Base-by-base conservation (phyloP, 2,797 vertebrate species). In the Periophthalmus magnuspinnatus region DNA sequence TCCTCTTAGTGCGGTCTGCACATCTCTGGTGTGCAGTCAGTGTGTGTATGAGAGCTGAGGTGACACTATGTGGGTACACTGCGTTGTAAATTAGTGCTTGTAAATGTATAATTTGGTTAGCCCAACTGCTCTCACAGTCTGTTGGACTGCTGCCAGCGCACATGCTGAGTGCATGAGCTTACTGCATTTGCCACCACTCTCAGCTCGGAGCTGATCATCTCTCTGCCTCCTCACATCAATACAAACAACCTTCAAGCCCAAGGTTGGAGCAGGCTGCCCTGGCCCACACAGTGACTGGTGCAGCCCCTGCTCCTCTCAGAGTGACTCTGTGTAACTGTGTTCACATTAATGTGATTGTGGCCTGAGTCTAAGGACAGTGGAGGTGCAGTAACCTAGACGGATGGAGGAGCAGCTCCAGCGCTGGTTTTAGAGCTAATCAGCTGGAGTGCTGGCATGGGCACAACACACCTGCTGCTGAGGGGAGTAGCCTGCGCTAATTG, bases 61-160 rank as follows among this genome's bases (percentile, higher is more conserved):
- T 88, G 86, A 81, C 83, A 84, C 79, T 83, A 75, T 86, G 86
- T 89, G 86, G 86, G 79, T 83, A 85, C 80, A 84, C 72, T 79
- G 80, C 82, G 83, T 81, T 87, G 85, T 89, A 88, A 92, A 90
- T 89, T 87, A 88, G 84, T 86, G 81, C 84, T 90, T 88, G 87
- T 90, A 89, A 88, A 89, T 91, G 76, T 89, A 88, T 90, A 88
- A 91, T 91, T 90, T 83, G 83, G 86, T 90, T 89, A 88, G 86
- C 67, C 86, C 86, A 89, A 89, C 85, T 85, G 85, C 88, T 91
- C 87, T 72, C 77, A 64, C 83, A 87, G 81, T 82, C 77, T 88
- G 80, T 73, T 92, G 91, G 88, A 89, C 81, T 78, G 81, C 81
- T 84, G 87, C 89, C 90, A 90, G 70, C 66, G 17, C 71, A 79